phyloP scores from a whole-genome alignment of 2,888 invertebrate species.

The Chrysopilus asiliformis region DNA sequence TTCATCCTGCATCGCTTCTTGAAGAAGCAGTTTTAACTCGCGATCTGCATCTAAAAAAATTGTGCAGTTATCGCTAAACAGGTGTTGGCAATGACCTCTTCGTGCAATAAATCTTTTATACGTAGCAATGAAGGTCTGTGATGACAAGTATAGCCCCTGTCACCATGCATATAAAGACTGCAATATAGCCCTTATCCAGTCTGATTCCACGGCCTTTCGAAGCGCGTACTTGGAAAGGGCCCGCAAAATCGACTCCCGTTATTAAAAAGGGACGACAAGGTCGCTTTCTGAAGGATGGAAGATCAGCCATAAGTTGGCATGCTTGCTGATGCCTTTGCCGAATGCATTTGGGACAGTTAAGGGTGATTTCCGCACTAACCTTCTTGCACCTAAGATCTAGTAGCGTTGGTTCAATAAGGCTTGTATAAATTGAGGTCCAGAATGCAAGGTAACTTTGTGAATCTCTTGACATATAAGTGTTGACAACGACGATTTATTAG shows the following conservation, averaged over 20 bases:
- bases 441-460: too few species aligned
- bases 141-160: too few species aligned
- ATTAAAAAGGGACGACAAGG: slow-evolving; percentile 13
- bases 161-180: too few species aligned
- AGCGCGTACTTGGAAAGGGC: slow-evolving; percentile 15
- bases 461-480: neutral
- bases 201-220: neutral
- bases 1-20: slow-evolving; percentile 1
- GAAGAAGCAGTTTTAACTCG: slow-evolving; percentile 3
- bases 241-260: slow-evolving; percentile 17
- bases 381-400: too few species aligned
- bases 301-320: slow-evolving; percentile 19
- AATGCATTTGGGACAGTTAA: slow-evolving; percentile 12
- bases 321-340: neutral
- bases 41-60: slow-evolving; percentile 1
- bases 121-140: too few species aligned
- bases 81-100: slow-evolving; percentile 5
- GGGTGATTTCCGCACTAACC: slow-evolving; percentile 7
- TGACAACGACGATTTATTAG: neutral
- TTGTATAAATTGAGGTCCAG: too few species aligned
- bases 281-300: slow-evolving; percentile 15
- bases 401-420: too few species aligned
- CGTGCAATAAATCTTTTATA: too few species aligned
- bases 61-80: slow-evolving; percentile 4
- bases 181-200: slow-evolving; percentile 2